Evolutionary conservation across 2,797 vertebrate species (phyloP), one percentile per base, ranked within the genome.

Genomic region (Mionectes olivaceus): DNA sequence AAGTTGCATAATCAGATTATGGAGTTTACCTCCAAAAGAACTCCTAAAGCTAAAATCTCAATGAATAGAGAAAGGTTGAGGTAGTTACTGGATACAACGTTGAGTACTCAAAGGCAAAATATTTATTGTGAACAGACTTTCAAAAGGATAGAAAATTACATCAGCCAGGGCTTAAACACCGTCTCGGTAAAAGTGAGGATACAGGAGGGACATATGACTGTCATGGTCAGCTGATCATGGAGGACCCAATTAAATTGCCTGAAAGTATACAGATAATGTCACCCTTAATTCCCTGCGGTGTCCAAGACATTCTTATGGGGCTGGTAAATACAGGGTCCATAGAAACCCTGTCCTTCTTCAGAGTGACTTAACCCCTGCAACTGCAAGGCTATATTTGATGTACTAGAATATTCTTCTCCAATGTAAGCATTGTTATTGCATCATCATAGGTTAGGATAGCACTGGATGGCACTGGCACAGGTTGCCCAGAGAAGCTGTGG

Each of bases 141-240:
- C 70, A 13, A 9, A 65, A 81, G 4, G 18, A 30, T 33, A 78
- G 57, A 53, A 83, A 56, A 61, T 41, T 3, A 12, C 17, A 18
- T 43, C 19, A 39, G 1, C 12, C 49, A 39, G 19, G n/a, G 22
- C 2, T 87, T 75, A 75, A 87, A 67, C 11, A 6, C 2, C 11
- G 0, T 37, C 8, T 61, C 19, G 64, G 24, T 43, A 13, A 73
- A 84, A 65, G 61, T 19, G 16, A 83, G 22, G 28, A 5, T 41
- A 19, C 5, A 52, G 14, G 41, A 78, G 37, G 17, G 17, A 52
- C 11, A 24, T 1, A 2, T 16, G 32, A 27, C 17, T 91, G 7
- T 15, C 33, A 37, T 5, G 16, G 11, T 2, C 65, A 33, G 22
- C 4, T 46, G 1, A 0, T 37, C 18, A n/a, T 2, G 8, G 19